Percentiles rank a stretch among this genome's conserved stretches.
These are phyloP conservation scores for Grammomys dolichurus DNA, from an alignment of 2,113 vertebrate species.

Conservation along the genomic window DNA sequence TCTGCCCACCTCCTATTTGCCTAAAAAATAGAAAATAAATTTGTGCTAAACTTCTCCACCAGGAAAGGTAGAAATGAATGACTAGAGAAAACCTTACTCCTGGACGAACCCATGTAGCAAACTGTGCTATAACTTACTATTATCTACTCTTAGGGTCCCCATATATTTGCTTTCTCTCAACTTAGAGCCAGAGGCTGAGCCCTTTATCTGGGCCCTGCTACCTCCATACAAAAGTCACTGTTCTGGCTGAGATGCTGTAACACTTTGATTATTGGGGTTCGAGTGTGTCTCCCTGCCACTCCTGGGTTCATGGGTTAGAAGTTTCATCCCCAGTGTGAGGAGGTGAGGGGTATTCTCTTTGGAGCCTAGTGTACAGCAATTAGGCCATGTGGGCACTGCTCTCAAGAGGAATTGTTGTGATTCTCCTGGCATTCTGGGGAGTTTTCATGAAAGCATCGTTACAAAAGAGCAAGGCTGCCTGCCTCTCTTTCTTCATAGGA, in stretches of 20 bases:
- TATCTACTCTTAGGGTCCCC: not conserved
- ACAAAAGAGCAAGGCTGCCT: not conserved
- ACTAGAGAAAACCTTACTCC: not conserved
- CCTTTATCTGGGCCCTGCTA: not conserved
- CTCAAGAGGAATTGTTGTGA: not conserved
- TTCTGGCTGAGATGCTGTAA: not conserved
- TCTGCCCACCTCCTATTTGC: not conserved
- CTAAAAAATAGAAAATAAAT: not conserved
- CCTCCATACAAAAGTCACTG: not conserved
- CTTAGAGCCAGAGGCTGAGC: not conserved
- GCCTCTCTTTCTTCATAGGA: not conserved
- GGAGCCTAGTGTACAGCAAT: not conserved
- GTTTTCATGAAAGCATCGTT: not conserved
- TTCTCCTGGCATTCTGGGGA: not conserved
- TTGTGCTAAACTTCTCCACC: not conserved
- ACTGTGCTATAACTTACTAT: not conserved
- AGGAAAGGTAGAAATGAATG: not conserved
- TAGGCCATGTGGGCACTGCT: not conserved
- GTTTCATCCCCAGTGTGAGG: not conserved
- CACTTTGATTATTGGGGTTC: not conserved
- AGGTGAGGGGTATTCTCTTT: not conserved
- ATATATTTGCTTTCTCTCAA: not conserved
- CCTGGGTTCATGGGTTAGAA: not conserved
- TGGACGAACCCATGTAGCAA: not conserved
- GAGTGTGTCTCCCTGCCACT: not conserved